These are phyloP conservation scores for Euwallacea fornicatus DNA, from an alignment of 1,140 invertebrate species.

Conservation along the genomic window DNA sequence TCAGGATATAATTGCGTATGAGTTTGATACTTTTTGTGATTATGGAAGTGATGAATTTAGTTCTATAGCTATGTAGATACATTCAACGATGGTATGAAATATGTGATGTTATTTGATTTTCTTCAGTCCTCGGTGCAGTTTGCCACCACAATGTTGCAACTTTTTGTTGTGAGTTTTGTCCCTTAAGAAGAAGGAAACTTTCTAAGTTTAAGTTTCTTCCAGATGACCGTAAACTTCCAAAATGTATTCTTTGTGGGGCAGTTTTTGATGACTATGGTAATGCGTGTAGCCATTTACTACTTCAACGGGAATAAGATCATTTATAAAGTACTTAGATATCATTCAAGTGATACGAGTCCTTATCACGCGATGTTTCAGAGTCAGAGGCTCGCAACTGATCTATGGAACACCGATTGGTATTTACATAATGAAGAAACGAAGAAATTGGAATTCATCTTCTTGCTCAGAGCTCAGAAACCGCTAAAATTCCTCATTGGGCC, in stretches of 20 bases:
- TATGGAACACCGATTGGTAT: slow-evolving; percentile 31
- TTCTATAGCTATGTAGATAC: slow-evolving; percentile 21
- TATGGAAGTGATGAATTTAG: not conserved
- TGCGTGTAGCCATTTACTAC: slow-evolving; percentile 30
- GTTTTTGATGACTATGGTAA: slow-evolving; percentile 33
- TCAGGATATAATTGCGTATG: slow-evolving; percentile 29
- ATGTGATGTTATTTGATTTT: slow-evolving; percentile 36
- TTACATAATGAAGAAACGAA: slow-evolving; percentile 11
- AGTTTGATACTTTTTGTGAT: not conserved
- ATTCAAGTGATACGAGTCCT: not conserved
- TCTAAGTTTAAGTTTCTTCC: not conserved
- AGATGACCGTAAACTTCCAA: slow-evolving; percentile 31
- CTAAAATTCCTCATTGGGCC: slow-evolving; percentile 26
- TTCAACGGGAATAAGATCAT: slow-evolving; percentile 33
- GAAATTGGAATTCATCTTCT: slow-evolving; percentile 14
- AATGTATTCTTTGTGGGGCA: slow-evolving; percentile 28
- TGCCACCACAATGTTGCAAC: slow-evolving; percentile 27
- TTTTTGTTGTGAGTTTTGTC: slow-evolving; percentile 27
- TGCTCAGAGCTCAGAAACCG: slow-evolving; percentile 22
- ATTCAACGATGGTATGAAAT: slow-evolving; percentile 33
- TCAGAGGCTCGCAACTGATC: slow-evolving; percentile 20
- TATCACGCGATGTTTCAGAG: slow-evolving; percentile 12
- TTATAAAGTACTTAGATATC: slow-evolving; percentile 21
- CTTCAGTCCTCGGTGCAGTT: slow-evolving; percentile 32
- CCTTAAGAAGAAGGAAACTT: not conserved